Conservation (phyloP, 1,140 invertebrate species). For the Penaeus indicus region DNA sequence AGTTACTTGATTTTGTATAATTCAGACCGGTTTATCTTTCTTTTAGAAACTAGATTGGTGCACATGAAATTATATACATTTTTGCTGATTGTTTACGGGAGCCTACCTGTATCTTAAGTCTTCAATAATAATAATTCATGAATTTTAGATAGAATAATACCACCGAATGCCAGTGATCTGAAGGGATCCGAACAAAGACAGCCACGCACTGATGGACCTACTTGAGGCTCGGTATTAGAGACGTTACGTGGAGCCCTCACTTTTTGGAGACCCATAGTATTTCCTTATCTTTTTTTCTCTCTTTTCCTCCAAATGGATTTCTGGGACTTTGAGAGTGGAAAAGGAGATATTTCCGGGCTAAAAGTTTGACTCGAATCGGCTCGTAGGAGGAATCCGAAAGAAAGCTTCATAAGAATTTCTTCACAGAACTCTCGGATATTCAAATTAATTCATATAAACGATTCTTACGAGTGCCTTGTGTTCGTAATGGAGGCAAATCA, state of each 20-base stretch:
- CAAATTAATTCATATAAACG: too few relatives aligned
- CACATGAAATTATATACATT: too few relatives aligned
- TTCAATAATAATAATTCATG: not conserved
- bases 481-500: too few relatives aligned
- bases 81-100: too few relatives aligned
- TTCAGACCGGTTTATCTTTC: conserved; percentile 1
- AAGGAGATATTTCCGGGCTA: conserved; percentile 25
- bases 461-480: too few relatives aligned
- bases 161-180: not conserved
- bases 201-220: conserved; percentile 36
- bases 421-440: too few relatives aligned
- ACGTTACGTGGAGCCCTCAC: conserved; percentile 5
- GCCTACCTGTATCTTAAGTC: too few relatives aligned
- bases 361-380: not conserved
- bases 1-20: conserved; percentile 42
- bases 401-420: too few relatives aligned
- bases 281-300: conserved; percentile 42
- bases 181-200: conserved; percentile 48
- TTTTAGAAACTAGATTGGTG: not conserved
- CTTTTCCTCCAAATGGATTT: conserved; percentile 21
- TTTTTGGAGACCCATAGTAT: conserved; percentile 41
- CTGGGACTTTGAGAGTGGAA: conserved; percentile 8
- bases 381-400: too few relatives aligned
- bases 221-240: conserved; percentile 55
- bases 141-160: not conserved